phyloP scores from a whole-genome alignment of 2,797 vertebrate genomes.

The Onychomys leucogaster region DNA sequence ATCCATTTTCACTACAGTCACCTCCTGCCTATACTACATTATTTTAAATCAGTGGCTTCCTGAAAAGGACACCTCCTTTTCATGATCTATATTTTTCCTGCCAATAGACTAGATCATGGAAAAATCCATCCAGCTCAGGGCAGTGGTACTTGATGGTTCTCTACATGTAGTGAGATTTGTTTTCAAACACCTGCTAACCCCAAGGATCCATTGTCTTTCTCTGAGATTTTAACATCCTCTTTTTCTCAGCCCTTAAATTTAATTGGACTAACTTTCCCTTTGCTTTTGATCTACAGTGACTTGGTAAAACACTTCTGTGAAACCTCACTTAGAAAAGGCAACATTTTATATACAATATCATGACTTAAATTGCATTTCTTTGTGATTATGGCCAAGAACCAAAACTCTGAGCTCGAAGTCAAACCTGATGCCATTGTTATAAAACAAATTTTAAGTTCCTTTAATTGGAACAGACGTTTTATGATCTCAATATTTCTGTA shows the following conservation, averaged over 20 bases:
- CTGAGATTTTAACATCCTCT: background rate
- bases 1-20: background rate
- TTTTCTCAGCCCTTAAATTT: background rate
- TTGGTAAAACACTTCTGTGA: constrained; percentile 22
- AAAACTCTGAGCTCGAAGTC: constrained; percentile 70
- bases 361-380: constrained; percentile 67
- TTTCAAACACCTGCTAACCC: background rate
- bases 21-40: background rate
- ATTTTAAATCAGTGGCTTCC: constrained; percentile 31
- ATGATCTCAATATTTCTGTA: constrained; percentile 77
- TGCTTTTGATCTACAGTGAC: background rate
- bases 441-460: constrained; percentile 81
- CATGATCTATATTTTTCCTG: background rate
- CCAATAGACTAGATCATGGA: background rate
- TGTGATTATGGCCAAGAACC: constrained; percentile 66
- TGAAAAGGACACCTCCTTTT: background rate
- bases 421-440: constrained; percentile 75
- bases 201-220: constrained; percentile 2
- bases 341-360: constrained; percentile 9
- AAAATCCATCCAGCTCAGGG: background rate
- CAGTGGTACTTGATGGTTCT: background rate
- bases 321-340: background rate
- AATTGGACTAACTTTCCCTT: constrained; percentile 12
- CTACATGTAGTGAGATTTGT: constrained; percentile 1
- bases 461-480: constrained; percentile 79